Evolutionary conservation across 2,797 vertebrate species (phyloP).

Genomic region (Rhabdophis nuchalis): DNA sequence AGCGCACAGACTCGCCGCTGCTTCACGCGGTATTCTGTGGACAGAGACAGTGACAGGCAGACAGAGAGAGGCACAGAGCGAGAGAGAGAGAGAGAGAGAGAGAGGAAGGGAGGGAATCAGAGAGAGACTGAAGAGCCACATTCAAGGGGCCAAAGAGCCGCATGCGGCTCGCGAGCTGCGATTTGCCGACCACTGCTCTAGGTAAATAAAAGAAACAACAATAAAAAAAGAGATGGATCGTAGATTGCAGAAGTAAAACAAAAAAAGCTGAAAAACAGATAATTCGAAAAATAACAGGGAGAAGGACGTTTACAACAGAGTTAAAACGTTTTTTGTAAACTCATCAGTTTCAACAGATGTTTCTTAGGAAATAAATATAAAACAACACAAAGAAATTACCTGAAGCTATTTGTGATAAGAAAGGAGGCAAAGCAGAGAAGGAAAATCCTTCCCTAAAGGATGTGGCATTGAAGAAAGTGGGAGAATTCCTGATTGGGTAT

Average conservation of each 20-base stretch:
- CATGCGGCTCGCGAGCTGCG: no score
- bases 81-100: no score
- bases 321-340: neutral
- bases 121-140: no score
- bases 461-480: neutral
- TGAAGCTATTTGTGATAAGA: neutral
- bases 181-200: no score
- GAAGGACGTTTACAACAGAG: neutral
- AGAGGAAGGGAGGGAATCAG: no score
- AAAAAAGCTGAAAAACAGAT: neutral
- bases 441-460: neutral
- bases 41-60: no score
- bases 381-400: neutral
- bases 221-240: neutral
- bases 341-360: neutral
- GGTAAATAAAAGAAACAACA: neutral
- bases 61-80: no score
- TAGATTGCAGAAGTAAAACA: neutral
- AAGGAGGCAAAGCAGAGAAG: neutral
- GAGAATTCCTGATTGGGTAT: neutral
- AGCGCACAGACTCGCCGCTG: no score
- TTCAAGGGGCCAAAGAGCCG: no score
- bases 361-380: neutral
- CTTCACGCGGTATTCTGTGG: no score
- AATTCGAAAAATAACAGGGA: neutral